Evolutionary conservation across 2,113 vertebrate genomes (phyloP).

Genomic region (Antechinus flavipes): DNA sequence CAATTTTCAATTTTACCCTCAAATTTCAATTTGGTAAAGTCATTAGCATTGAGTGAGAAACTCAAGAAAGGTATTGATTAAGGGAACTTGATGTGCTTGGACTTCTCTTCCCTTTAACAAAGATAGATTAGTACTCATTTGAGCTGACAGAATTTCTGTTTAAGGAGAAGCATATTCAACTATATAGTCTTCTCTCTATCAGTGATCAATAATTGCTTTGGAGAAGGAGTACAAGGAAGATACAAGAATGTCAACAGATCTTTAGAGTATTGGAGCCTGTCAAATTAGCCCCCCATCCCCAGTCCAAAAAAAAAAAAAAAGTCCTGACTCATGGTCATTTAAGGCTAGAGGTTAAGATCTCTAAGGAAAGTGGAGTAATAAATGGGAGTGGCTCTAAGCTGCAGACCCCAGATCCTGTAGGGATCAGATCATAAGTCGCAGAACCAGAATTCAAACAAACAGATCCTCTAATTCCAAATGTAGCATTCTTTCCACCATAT

Average conservation of each 20-base stretch:
- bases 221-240: not conserved
- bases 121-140: not conserved
- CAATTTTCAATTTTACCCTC: not conserved
- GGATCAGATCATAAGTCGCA: not conserved
- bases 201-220: not conserved
- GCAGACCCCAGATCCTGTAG: not conserved
- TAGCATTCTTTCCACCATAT: not conserved
- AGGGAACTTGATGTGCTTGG: not conserved
- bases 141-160: not conserved
- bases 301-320: not conserved
- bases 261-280: not conserved
- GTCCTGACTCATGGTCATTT: not conserved
- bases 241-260: not conserved
- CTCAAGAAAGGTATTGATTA: not conserved
- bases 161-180: not conserved
- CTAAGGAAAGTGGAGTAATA: not conserved
- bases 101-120: not conserved
- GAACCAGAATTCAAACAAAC: not conserved
- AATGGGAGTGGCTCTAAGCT: not conserved
- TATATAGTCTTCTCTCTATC: not conserved
- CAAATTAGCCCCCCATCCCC: not conserved
- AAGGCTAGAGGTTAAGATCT: not conserved
- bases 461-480: not conserved
- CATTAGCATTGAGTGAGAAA: not conserved
- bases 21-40: not conserved